Base-by-base conservation (phyloP, 2,888 invertebrate genomes). In the Lymantria monacha region DNA sequence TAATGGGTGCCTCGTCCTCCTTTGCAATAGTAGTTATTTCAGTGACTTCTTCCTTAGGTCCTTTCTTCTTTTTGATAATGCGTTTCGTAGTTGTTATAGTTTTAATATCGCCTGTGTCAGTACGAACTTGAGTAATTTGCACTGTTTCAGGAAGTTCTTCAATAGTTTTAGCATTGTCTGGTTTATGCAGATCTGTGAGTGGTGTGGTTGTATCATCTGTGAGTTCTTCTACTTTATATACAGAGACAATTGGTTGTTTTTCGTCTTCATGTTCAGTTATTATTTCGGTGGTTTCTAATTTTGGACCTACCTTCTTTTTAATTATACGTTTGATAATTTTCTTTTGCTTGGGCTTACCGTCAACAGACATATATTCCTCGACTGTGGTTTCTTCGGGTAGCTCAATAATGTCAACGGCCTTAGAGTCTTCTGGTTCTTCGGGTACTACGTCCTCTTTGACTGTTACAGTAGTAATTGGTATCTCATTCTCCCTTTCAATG, bases 321-420 rank as follows among this genome's bases (percentile, higher is more conserved):
- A 70, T 76, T 7, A 70, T 60, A 33, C 71, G 58, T 10, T 60
- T 63, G 15, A 46, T 59, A 5, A 81, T 61, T 12, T 77, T 63
- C 48, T 77, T 76, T 51, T 79, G 77, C 45, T 51, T 61, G 0
- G 47, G 44, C 55, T 65, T 75, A 65, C 78, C 79, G 13, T 78
- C 75, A 31, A 75, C 70, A 31, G 63, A 57, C 14, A 53, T 51
- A 0, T 70, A 63, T 59, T 79, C 77, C 44, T 67, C 72, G 12
- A 80, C 70, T 68, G 48, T 22, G n/a, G 49, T 52, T 45, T 54
- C 82, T 77, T 30, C 81, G 70, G 58, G 82, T 67, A 43, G 83
- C 78, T 71, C 87, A 64, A 53, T 79, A 64, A 66, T 60, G 1
- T 61, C 51, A 0, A 84, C 72, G 0, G 77, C 1, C 11, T 22